phyloP scores from a whole-genome alignment of 2,113 vertebrate genomes.

The Myotis lucifugus region DNA sequence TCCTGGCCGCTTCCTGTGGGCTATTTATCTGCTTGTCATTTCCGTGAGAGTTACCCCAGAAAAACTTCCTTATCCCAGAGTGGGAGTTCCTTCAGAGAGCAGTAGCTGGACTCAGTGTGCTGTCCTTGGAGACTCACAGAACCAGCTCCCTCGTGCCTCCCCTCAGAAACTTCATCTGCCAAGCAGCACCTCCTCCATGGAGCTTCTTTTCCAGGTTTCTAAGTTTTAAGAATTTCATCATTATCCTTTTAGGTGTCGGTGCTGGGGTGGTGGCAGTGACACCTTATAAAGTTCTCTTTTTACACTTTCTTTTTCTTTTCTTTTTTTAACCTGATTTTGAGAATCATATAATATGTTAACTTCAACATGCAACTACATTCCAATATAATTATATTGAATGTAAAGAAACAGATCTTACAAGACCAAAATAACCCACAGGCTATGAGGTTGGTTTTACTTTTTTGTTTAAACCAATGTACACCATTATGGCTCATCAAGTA shows the following conservation, averaged over 20 bases:
- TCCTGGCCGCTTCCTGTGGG: not conserved
- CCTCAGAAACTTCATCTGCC: not conserved
- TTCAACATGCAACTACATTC: constrained; percentile 75
- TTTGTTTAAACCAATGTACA: constrained; percentile 52
- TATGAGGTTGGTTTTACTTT: constrained; percentile 61
- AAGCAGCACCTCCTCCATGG: too few species aligned
- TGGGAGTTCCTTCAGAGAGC: not conserved
- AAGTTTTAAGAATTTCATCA: not conserved
- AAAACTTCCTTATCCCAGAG: not conserved
- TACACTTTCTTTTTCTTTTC: not conserved
- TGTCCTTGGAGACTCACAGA: not conserved
- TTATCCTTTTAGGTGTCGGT: not conserved
- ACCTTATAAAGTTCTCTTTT: not conserved
- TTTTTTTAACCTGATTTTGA: constrained; percentile 64
- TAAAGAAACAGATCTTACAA: constrained; percentile 72
- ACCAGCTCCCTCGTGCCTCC: not conserved
- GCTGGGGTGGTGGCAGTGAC: too few species aligned
- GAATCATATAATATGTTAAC: constrained; percentile 81
- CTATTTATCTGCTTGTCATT: not conserved
- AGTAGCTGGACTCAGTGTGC: not conserved
- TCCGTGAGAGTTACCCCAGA: not conserved
- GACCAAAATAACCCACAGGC: constrained; percentile 78
- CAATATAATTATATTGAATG: constrained; percentile 71
- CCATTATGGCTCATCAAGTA: constrained; percentile 72
- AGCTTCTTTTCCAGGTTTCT: not conserved